Percentiles rank a stretch among this genome's conserved stretches.
Evolutionary conservation across 2,113 vertebrate genomes (phyloP).

Genomic region (Puffinus mauretanicus): DNA sequence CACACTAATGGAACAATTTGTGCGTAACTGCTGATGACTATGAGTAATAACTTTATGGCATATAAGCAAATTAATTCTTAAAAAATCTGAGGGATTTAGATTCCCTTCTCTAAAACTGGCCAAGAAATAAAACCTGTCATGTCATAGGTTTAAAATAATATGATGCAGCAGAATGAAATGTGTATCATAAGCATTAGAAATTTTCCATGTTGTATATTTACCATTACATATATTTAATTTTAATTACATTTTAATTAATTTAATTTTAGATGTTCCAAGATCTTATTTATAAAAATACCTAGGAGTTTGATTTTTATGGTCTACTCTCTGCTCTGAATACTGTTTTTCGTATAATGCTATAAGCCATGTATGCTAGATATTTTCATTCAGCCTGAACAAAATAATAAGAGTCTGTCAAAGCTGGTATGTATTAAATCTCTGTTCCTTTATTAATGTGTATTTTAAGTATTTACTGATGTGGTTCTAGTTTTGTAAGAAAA

Average conservation of each 20-base stretch:
- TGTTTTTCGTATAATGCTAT: not conserved
- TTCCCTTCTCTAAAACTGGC: not conserved
- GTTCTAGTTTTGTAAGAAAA: not conserved
- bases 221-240: not conserved
- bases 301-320: not conserved
- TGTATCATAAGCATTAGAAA: not conserved
- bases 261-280: not conserved
- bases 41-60: not conserved
- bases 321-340: not conserved
- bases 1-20: constrained; percentile 7
- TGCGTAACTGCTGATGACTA: not conserved
- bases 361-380: not conserved
- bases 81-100: not conserved
- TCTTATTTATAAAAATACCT: not conserved
- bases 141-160: not conserved
- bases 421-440: not conserved
- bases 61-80: not conserved
- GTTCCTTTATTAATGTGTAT: not conserved
- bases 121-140: not conserved
- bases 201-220: not conserved
- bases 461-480: not conserved
- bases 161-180: not conserved
- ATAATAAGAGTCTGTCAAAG: not conserved
- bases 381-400: not conserved
- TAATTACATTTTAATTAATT: not conserved